Evolutionary conservation across 2,888 invertebrate genomes (phyloP).

Genomic region (Magallana nippona): DNA sequence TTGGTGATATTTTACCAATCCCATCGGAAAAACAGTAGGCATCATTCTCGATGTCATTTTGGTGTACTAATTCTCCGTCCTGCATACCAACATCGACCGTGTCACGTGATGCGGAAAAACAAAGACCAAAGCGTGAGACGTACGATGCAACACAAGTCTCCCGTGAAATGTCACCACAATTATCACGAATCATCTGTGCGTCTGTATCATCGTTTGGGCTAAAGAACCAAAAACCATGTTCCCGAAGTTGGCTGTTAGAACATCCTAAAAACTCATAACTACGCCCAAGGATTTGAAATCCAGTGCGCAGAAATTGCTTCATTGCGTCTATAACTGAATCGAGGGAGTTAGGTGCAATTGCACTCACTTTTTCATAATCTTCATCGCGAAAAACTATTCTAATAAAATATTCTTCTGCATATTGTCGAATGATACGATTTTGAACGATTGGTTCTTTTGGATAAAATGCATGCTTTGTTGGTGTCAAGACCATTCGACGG

Average conservation of each 20-base stretch:
- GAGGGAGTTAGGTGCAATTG: not conserved
- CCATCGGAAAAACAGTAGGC: slow-evolving; percentile 53
- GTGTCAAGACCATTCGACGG: slow-evolving; percentile 39
- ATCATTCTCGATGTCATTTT: slow-evolving; percentile 42
- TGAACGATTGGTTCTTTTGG: slow-evolving; percentile 34
- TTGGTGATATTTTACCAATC: slow-evolving; percentile 37
- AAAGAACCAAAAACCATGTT: slow-evolving; percentile 65
- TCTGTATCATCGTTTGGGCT: slow-evolving; percentile 50
- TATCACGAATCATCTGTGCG: slow-evolving; percentile 55
- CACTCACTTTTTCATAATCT: slow-evolving; percentile 34
- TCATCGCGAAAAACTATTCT: slow-evolving; percentile 41
- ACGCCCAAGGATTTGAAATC: slow-evolving; percentile 54
- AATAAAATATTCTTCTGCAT: slow-evolving; percentile 34
- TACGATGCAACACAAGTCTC: slow-evolving; percentile 73
- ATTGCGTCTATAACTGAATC: slow-evolving; percentile 12
- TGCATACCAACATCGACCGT: slow-evolving; percentile 37
- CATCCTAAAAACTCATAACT: slow-evolving; percentile 62
- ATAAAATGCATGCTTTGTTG: slow-evolving; percentile 20
- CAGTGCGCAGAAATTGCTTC: slow-evolving; percentile 11
- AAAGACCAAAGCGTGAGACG: slow-evolving; percentile 79
- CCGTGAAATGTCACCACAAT: slow-evolving; percentile 61
- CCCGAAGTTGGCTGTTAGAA: slow-evolving; percentile 66
- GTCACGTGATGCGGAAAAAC: slow-evolving; percentile 69
- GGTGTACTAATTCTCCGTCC: not conserved
- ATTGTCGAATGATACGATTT: slow-evolving; percentile 42